These are phyloP conservation scores for Beroe forskalii DNA, from an alignment of 37 sponge, comb jelly and placozoan species.

Conservation along the genomic window DNA sequence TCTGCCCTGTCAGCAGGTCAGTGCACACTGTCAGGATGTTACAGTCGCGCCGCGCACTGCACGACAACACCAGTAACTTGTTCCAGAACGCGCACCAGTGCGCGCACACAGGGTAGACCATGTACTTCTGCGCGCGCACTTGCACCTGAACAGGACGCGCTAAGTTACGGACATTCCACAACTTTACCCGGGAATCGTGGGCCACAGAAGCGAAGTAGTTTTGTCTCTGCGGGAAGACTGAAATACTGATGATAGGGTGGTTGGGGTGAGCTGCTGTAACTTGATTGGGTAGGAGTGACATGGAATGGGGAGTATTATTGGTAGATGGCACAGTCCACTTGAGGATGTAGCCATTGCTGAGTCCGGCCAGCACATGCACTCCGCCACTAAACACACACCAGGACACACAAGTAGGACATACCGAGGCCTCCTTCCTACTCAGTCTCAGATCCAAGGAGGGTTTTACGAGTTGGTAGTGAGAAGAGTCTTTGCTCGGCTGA, in stretches of 20 bases:
- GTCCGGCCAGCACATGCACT: not conserved
- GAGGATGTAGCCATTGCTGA: constrained; percentile 23
- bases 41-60: not conserved
- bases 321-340: not conserved
- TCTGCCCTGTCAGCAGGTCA: not conserved
- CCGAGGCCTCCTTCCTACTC: not conserved
- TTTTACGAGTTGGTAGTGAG: not conserved
- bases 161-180: not conserved
- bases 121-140: not conserved
- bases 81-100: constrained; percentile 20
- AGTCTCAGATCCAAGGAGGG: not conserved
- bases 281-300: not conserved
- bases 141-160: not conserved
- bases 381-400: not conserved
- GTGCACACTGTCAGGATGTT: not conserved
- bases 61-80: not conserved
- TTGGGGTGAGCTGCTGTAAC: not conserved
- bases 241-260: not conserved
- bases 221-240: not conserved
- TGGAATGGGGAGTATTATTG: not conserved
- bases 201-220: not conserved
- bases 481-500: no score
- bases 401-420: not conserved
- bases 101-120: not conserved
- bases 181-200: constrained; percentile 1